Conservation (phyloP, 2,888 invertebrate species). For the Coenonympha glycerion region DNA sequence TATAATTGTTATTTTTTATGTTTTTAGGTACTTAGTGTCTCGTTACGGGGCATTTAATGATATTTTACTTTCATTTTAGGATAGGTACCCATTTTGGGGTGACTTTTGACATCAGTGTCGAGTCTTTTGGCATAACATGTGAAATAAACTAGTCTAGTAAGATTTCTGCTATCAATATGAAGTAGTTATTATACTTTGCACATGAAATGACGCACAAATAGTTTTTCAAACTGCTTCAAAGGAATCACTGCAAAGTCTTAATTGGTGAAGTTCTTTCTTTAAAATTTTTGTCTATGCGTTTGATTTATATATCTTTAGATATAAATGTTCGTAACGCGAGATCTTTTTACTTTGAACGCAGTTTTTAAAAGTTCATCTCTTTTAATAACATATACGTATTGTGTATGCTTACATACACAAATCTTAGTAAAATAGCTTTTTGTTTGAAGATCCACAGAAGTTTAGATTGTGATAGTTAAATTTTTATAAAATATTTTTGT, state of each 20-base stretch:
- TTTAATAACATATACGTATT: not conserved
- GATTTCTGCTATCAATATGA: slow-evolving; percentile 31
- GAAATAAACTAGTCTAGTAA: slow-evolving; percentile 34
- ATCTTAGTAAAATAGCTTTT: not conserved
- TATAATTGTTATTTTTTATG: slow-evolving; percentile 34
- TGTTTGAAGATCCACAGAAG: no score
- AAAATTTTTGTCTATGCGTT: slow-evolving; percentile 41
- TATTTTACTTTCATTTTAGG: slow-evolving; percentile 31
- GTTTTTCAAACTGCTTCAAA: slow-evolving; percentile 4
- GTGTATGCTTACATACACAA: not conserved
- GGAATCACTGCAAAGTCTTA: not conserved
- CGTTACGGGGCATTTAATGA: slow-evolving; percentile 21
- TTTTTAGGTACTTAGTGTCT: slow-evolving; percentile 42
- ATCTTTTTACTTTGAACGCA: slow-evolving; percentile 3
- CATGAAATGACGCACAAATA: slow-evolving; percentile 10
- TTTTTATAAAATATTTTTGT: no score
- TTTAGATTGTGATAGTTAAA: no score
- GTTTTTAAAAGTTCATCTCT: not conserved
- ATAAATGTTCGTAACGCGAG: slow-evolving; percentile 56
- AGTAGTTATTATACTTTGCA: slow-evolving; percentile 31
- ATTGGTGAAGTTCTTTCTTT: not conserved
- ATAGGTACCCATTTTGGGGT: slow-evolving; percentile 28
- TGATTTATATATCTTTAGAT: slow-evolving; percentile 64
- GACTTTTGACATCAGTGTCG: slow-evolving; percentile 30
- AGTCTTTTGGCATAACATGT: slow-evolving; percentile 31